Conservation (phyloP, 2,113 vertebrate genomes). For the Oncorhynchus nerka region DNA sequence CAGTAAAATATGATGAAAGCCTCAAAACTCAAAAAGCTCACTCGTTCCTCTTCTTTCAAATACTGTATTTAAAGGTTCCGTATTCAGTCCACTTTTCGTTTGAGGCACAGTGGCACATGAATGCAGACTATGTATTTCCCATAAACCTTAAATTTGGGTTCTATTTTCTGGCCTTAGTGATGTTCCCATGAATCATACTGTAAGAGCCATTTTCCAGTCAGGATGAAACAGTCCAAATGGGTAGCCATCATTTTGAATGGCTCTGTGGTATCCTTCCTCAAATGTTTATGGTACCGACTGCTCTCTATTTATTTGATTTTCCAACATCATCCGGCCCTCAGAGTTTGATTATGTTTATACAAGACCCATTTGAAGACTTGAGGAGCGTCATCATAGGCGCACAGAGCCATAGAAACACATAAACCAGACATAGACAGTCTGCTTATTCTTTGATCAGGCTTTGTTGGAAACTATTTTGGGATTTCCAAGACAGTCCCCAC, state of each 20-base stretch:
- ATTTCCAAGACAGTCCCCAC: neutral
- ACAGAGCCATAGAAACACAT: neutral
- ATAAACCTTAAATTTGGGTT: slow-evolving; percentile 5
- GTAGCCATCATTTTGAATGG: slow-evolving; percentile 8
- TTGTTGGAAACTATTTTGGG: slow-evolving; percentile 8
- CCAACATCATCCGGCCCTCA: slow-evolving; percentile 17
- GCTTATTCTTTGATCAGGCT: slow-evolving; percentile 12
- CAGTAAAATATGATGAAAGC: too few relatives aligned
- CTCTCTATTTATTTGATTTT: slow-evolving; percentile 24
- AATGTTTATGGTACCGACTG: slow-evolving; percentile 29
- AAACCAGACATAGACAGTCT: neutral
- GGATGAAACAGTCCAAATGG: slow-evolving; percentile 20
- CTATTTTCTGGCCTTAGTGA: slow-evolving; percentile 24
- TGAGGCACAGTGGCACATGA: neutral
- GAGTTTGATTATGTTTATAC: slow-evolving; percentile 29
- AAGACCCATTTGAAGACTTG: neutral
- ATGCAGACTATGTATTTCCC: slow-evolving; percentile 7
- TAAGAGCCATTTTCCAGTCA: neutral
- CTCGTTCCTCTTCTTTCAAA: neutral
- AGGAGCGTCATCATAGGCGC: neutral
- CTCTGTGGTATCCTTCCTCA: slow-evolving; percentile 16
- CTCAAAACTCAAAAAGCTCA: too few relatives aligned
- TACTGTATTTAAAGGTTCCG: neutral
- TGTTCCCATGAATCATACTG: slow-evolving; percentile 18
- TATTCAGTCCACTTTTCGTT: slow-evolving; percentile 18